phyloP scores from a whole-genome alignment of 2,888 invertebrate genomes.

The Girardia tigrina region DNA sequence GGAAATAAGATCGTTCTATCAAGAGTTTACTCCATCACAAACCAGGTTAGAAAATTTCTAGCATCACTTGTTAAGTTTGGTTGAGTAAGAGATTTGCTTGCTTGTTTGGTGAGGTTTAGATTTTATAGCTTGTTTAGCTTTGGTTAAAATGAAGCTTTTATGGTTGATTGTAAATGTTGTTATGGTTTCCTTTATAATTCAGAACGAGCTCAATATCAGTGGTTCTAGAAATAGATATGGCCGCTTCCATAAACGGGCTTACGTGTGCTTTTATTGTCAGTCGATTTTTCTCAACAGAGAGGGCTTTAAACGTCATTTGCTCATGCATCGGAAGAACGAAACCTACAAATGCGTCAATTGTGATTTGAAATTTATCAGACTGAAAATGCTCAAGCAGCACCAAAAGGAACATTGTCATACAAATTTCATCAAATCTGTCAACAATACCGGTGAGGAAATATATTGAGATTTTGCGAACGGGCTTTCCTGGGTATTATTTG shows the following conservation, averaged over 20 bases:
- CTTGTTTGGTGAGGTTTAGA: constrained; percentile 15
- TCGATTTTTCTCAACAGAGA: constrained; percentile 11
- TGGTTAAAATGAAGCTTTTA: neutral
- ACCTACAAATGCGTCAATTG: neutral
- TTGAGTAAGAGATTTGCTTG: constrained; percentile 14
- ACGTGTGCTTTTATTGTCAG: constrained; percentile 14
- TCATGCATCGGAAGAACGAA: constrained; percentile 14
- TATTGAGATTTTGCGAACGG: too few species aligned
- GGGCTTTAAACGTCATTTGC: constrained; percentile 15
- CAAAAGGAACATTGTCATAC: constrained; percentile 18
- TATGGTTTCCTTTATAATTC: neutral
- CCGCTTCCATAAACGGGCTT: constrained; percentile 23
- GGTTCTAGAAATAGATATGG: constrained; percentile 1
- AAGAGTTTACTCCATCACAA: constrained; percentile 23
- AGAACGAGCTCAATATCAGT: constrained; percentile 20
- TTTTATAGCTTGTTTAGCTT: neutral
- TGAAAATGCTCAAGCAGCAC: constrained; percentile 23
- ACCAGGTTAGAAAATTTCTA: constrained; percentile 20
- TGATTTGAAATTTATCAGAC: constrained; percentile 13
- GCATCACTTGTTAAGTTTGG: constrained; percentile 18
- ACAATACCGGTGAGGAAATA: neutral
- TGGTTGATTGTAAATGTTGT: constrained; percentile 4
- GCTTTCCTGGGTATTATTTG: too few species aligned
- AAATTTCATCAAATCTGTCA: neutral
- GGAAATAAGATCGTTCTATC: constrained; percentile 23